Evolutionary conservation across 2,888 invertebrate genomes (phyloP).

Genomic region (Labia minor): DNA sequence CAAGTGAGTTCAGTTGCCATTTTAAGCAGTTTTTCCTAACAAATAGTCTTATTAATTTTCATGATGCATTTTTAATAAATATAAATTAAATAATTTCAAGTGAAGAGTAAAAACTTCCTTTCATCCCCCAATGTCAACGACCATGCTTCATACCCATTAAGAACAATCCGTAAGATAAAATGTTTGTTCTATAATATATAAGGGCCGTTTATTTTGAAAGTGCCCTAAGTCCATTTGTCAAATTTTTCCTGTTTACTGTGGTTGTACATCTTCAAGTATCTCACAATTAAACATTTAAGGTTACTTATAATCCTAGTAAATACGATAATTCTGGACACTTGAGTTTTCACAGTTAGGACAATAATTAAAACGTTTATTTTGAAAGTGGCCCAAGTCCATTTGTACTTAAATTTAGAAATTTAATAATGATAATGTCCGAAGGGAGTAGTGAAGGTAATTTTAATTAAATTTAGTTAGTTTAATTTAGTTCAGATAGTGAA

Average conservation of each 20-base stretch:
- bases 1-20: no score
- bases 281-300: conserved; percentile 22
- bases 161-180: no score
- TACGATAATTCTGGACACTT: conserved; percentile 23
- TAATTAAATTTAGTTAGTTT: conserved; percentile 21
- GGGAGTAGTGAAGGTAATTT: conserved; percentile 22
- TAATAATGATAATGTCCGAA: conserved; percentile 23
- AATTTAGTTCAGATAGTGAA: conserved; percentile 3
- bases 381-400: conserved; percentile 22
- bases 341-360: conserved; percentile 23
- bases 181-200: conserved; percentile 22
- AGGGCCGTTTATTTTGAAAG: conserved; percentile 22
- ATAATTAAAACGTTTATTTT: conserved; percentile 21
- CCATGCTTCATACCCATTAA: no score
- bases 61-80: no score
- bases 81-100: no score
- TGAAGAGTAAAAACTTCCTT: no score
- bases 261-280: conserved; percentile 21
- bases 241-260: conserved; percentile 3
- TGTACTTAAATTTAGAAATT: conserved; percentile 20
- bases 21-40: no score
- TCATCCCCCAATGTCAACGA: no score
- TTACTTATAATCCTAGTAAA: conserved; percentile 22
- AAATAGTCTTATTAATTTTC: no score
- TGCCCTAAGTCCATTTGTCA: conserved; percentile 19